Evolutionary conservation across 1,140 invertebrate species (phyloP), one percentile per base, ranked within the genome.

Genomic region (Acromyrmex charruanus): DNA sequence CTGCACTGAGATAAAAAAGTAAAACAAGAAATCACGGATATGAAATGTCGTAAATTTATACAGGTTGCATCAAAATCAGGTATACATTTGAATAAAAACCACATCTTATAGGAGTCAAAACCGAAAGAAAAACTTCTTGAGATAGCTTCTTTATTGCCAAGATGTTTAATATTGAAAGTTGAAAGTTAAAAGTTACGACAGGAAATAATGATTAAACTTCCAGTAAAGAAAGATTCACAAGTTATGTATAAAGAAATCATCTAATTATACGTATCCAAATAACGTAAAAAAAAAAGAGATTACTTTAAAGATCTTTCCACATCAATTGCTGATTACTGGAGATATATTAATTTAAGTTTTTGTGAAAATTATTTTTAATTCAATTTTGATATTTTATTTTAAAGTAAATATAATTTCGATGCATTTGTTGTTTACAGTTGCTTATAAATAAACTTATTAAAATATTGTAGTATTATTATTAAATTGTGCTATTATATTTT

Each of bases 1-100:
- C 12, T 21, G 25, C 18, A 44, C 2, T 51, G 49, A n/a, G 39
- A 49, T 44, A 14, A 49, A 49, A 51, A 55, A 72, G 14, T 59
- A 18, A 59, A 72, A 82, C 6, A 61, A 72, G 25, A 74, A 16
- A 72, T 74, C 16, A 35, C 53, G 25, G 14, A 28, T 39, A 81
- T 18, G 12, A 49, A 59, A 61, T 51, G 72, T 59, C 55, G 16
- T 9, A 49, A 61, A 59, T 61, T 82, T 49, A 63, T 51, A 63
- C 7, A 74, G 35, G 28, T 6, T 61, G 39, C 2, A n/a, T 18
- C 4, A 16, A 82, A 84, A 58, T 18, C 35, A 25, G 0, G 68
- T 21, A 18, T 63, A 18, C 25, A 16, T 55, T 71, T 81, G 71
- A 58, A 69, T 81, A 3, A 12, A 4, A 80, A 71, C 28, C n/a